A percentile compares a stretch with the other conserved stretches of the same genome.
Conservation (phyloP, 1,140 invertebrate species). For the Amphibalanus amphitrite region DNA sequence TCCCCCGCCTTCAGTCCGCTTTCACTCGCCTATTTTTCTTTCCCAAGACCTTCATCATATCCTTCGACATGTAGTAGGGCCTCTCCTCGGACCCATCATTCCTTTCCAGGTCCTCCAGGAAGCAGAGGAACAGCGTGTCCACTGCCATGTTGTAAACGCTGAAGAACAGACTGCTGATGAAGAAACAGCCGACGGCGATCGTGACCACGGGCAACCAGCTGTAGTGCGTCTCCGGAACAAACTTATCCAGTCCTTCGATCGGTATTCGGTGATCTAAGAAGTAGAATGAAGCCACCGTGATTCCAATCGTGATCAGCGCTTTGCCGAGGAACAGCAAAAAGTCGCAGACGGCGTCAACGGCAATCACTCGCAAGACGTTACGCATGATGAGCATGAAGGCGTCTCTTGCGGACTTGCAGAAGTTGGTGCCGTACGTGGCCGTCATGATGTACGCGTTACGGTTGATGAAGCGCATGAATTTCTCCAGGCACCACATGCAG, state of each 20-base stretch:
- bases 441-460: constrained; percentile 84
- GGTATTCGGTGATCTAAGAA: constrained; percentile 13
- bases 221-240: constrained; percentile 34
- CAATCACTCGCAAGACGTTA: constrained; percentile 47
- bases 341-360: constrained; percentile 70
- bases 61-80: constrained; percentile 87
- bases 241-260: neutral
- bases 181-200: constrained; percentile 36
- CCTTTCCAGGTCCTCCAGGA: constrained; percentile 65
- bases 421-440: constrained; percentile 65
- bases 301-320: constrained; percentile 52
- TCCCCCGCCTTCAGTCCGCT: neutral
- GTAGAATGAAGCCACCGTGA: constrained; percentile 21
- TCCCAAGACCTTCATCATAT: constrained; percentile 57
- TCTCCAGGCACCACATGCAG: constrained; percentile 75
- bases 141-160: constrained; percentile 85
- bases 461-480: constrained; percentile 76
- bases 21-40: constrained; percentile 40
- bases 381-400: constrained; percentile 13
- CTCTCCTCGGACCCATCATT: constrained; percentile 80
- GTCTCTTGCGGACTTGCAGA: constrained; percentile 59
- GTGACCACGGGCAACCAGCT: constrained; percentile 33
- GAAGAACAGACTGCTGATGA: constrained; percentile 79
- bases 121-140: constrained; percentile 88
- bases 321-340: constrained; percentile 81